Evolutionary conservation across 2,888 invertebrate species (phyloP).

Genomic region (Nemapogon koenigi): DNA sequence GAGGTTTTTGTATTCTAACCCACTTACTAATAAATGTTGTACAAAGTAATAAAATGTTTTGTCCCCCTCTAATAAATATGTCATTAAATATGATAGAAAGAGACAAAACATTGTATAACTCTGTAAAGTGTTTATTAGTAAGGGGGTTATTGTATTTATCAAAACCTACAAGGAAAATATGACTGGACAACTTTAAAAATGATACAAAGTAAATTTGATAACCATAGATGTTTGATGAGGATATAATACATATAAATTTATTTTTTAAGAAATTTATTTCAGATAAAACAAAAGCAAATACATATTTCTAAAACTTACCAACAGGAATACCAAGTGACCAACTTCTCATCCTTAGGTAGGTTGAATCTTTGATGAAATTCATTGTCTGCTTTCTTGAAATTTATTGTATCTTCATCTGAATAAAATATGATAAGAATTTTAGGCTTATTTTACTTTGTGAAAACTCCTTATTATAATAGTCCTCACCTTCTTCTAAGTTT

Average conservation of each 20-base stretch:
- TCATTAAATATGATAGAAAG: too few species aligned
- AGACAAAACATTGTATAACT: too few species aligned
- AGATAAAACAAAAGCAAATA: too few species aligned
- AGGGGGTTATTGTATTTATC: too few species aligned
- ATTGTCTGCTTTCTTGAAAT: slow-evolving; percentile 77
- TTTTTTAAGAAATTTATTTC: background rate
- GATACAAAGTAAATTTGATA: background rate
- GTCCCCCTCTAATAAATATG: too few species aligned
- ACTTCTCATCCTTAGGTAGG: slow-evolving; percentile 91
- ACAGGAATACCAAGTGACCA: slow-evolving; percentile 94
- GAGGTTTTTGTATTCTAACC: too few species aligned
- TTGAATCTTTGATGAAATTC: slow-evolving; percentile 90
- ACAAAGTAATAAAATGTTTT: too few species aligned
- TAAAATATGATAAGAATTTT: too few species aligned
- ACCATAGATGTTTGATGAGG: background rate
- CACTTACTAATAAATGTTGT: too few species aligned
- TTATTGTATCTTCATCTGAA: slow-evolving; percentile 84
- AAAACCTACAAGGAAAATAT: background rate
- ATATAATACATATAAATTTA: slow-evolving; percentile 1
- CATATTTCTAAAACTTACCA: slow-evolving; percentile 68
- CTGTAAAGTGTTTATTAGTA: too few species aligned
- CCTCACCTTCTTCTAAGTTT: slow-evolving; percentile 58
- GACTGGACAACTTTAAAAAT: background rate
- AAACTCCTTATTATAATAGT: background rate
- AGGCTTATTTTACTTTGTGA: background rate